Evolutionary conservation across 2,113 vertebrate genomes (phyloP).

Genomic region (Archilochus colubris): DNA sequence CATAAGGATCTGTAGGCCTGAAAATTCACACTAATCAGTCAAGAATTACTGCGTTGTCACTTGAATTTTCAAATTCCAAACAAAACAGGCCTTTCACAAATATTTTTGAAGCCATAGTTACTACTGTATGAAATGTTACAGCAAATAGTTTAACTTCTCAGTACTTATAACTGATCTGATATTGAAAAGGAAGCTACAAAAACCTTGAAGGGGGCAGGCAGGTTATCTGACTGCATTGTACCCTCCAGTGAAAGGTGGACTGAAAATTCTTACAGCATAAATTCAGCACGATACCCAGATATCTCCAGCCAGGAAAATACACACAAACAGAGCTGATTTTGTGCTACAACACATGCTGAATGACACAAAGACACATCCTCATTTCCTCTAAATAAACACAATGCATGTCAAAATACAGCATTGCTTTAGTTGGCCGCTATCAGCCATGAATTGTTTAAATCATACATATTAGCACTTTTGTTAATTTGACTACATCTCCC

Average conservation of each 20-base stretch:
- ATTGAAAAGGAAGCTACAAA: not conserved
- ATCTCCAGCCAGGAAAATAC: not conserved
- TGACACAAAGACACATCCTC: not conserved
- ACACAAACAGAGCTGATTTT: not conserved
- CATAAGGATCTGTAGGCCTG: not conserved
- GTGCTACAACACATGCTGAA: not conserved
- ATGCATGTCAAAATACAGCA: not conserved
- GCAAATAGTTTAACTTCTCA: not conserved
- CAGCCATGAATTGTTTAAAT: slow-evolving; percentile 16
- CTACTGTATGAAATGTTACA: not conserved
- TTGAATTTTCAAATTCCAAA: not conserved
- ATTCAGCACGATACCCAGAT: not conserved
- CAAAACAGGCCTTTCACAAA: not conserved
- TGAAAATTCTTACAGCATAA: not conserved
- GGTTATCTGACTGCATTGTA: accelerated
- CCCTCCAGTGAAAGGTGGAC: not conserved
- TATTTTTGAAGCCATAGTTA: not conserved
- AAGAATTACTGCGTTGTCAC: not conserved
- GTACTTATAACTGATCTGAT: not conserved
- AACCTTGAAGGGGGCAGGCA: not conserved
- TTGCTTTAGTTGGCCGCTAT: not conserved
- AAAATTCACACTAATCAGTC: not conserved
- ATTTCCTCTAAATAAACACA: slow-evolving; percentile 9
- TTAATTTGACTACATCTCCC: not conserved
- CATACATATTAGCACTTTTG: not conserved